These are phyloP conservation scores for Rhineura floridana DNA, from an alignment of 2,113 vertebrate species.

Conservation along the genomic window DNA sequence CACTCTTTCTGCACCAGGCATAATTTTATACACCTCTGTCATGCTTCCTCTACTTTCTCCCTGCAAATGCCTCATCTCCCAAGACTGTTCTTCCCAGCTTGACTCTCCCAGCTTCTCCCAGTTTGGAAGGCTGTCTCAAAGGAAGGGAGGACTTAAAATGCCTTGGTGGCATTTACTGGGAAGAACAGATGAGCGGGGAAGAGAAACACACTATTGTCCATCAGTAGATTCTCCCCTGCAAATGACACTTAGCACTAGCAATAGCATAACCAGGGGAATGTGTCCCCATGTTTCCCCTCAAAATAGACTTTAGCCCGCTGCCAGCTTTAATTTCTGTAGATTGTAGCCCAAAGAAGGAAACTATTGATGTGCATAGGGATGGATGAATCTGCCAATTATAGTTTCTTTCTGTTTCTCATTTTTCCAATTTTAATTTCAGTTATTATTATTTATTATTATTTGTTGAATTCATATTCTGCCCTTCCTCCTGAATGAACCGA, in stretches of 20 bases:
- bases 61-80: not conserved
- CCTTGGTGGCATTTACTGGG: not conserved
- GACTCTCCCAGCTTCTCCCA: not conserved
- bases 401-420: too few species aligned
- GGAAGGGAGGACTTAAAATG: not conserved
- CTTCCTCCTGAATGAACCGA: too few species aligned
- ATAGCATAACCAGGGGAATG: too few species aligned
- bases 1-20: too few species aligned
- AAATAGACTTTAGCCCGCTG: not conserved
- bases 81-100: not conserved
- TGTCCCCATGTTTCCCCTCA: not conserved
- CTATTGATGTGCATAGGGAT: not conserved
- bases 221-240: not conserved
- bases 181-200: not conserved
- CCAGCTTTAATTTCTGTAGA: too few species aligned
- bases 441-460: too few species aligned
- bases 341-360: too few species aligned
- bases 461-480: too few species aligned
- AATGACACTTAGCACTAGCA: too few species aligned
- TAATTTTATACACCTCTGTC: too few species aligned
- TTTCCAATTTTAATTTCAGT: too few species aligned
- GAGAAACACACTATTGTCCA: not conserved
- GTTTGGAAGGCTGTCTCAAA: not conserved
- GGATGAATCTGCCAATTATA: too few species aligned
- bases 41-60: not conserved